Percentiles rank a stretch among this genome's conserved stretches.
These are phyloP conservation scores for Silurus glanis DNA, from an alignment of 2,113 vertebrate genomes.

Conservation along the genomic window DNA sequence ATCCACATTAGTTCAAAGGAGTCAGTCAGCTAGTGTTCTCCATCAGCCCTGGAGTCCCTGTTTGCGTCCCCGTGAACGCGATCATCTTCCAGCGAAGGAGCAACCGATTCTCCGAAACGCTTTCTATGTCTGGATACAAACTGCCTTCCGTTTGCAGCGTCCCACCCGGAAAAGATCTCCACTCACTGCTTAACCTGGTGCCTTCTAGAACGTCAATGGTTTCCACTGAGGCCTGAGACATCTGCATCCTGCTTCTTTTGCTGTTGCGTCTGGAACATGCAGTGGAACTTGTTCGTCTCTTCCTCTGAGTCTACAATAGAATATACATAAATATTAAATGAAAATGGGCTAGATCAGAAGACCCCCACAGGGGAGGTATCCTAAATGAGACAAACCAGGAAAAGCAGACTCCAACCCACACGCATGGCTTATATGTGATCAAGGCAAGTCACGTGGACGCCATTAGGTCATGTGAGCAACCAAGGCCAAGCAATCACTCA, in stretches of 20 bases:
- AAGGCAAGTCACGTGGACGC: constrained; percentile 2
- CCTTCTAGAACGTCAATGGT: constrained; percentile 65
- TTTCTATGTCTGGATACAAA: not conserved
- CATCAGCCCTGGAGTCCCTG: not conserved
- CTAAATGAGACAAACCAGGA: too few species aligned
- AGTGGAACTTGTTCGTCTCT: constrained; percentile 58
- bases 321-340: not conserved
- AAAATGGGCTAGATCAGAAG: not conserved
- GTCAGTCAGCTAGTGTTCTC: not conserved
- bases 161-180: not conserved
- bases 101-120: not conserved
- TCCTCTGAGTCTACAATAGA: constrained; percentile 61
- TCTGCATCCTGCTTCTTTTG: constrained; percentile 59
- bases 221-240: constrained; percentile 53
- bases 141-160: too few species aligned
- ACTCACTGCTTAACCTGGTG: constrained; percentile 61
- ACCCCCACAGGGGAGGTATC: too few species aligned
- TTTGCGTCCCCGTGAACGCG: not conserved
- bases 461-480: not conserved
- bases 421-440: constrained; percentile 4
- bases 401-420: not conserved
- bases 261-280: constrained; percentile 48
- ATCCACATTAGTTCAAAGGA: too few species aligned
- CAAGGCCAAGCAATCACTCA: not conserved
- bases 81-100: not conserved